Evolutionary conservation across 2,797 vertebrate species (phyloP).

Genomic region (Labeo calbasu): DNA sequence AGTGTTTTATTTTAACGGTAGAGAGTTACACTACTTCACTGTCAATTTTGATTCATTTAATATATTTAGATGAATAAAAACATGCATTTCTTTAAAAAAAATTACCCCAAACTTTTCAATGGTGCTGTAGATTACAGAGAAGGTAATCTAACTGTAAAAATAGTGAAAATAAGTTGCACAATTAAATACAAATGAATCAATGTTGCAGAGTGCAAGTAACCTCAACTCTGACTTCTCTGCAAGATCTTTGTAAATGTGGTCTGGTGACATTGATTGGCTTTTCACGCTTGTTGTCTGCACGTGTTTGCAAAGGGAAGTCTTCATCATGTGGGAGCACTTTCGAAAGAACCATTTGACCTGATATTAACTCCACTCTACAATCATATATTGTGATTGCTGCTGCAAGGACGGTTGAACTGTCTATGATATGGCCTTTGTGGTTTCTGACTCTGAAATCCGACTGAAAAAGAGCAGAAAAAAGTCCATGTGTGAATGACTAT

Average conservation of each 20-base stretch:
- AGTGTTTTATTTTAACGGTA: not conserved
- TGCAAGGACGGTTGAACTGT: constrained; percentile 9
- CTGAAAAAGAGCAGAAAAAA: not conserved
- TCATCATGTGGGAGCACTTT: not conserved
- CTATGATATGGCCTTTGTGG: constrained; percentile 24
- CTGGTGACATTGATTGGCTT: not conserved
- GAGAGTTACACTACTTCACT: not conserved
- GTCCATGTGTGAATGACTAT: not conserved
- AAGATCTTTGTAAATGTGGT: not conserved
- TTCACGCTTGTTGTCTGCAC: not conserved
- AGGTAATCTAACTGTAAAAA: not conserved
- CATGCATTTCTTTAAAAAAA: not conserved
- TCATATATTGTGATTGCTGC: not conserved
- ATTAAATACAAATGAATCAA: not conserved
- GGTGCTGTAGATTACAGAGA: not conserved
- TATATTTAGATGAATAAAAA: not conserved
- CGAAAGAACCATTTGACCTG: constrained; percentile 13
- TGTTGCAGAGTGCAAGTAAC: not conserved
- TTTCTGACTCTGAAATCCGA: not conserved
- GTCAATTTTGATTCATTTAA: not conserved
- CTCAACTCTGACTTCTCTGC: not conserved
- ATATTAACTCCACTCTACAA: not conserved
- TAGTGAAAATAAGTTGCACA: not conserved
- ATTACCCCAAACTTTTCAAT: not conserved
- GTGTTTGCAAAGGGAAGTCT: constrained; percentile 17